Percentiles rank a stretch among this genome's conserved stretches.
Conservation (phyloP, 2,797 vertebrate genomes). For the Molossus alvarezi region DNA sequence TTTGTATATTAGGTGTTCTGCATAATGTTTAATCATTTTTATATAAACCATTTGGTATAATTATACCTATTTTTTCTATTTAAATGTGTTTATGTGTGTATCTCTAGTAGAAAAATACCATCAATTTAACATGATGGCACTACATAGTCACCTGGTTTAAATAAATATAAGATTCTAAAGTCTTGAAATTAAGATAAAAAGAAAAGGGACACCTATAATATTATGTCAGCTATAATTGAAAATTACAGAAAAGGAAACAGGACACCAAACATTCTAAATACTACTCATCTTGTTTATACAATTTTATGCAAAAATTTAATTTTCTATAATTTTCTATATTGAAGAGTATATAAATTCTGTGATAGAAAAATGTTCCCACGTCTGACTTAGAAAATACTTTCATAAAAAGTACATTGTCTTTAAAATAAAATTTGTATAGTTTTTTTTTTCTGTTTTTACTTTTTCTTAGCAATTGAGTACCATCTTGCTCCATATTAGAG, state of each 20-base stretch:
- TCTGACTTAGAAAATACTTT: constrained; percentile 19
- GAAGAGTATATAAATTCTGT: constrained; percentile 36
- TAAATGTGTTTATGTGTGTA: not conserved
- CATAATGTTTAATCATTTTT: constrained; percentile 52
- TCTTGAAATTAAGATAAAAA: constrained; percentile 51
- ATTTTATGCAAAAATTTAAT: constrained; percentile 3
- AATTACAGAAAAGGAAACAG: not conserved
- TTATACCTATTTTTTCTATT: constrained; percentile 27
- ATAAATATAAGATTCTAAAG: constrained; percentile 48
- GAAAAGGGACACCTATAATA: not conserved
- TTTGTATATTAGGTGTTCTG: constrained; percentile 32
- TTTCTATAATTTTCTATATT: constrained; percentile 39
- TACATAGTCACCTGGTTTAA: constrained; percentile 47
- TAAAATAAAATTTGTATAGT: constrained; percentile 40
- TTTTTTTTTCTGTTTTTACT: constrained; percentile 3
- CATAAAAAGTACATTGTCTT: constrained; percentile 17
- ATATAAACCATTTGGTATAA: constrained; percentile 14
- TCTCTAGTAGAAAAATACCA: constrained; percentile 39
- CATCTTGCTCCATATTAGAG: not conserved
- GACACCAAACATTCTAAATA: constrained; percentile 7
- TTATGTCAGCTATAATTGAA: not conserved
- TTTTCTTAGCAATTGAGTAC: constrained; percentile 25
- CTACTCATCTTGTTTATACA: not conserved
- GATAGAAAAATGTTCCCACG: constrained; percentile 18
- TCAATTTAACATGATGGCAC: constrained; percentile 58